These are phyloP conservation scores for Achlya flavicornis DNA, from an alignment of 2,888 invertebrate genomes.

Conservation along the genomic window DNA sequence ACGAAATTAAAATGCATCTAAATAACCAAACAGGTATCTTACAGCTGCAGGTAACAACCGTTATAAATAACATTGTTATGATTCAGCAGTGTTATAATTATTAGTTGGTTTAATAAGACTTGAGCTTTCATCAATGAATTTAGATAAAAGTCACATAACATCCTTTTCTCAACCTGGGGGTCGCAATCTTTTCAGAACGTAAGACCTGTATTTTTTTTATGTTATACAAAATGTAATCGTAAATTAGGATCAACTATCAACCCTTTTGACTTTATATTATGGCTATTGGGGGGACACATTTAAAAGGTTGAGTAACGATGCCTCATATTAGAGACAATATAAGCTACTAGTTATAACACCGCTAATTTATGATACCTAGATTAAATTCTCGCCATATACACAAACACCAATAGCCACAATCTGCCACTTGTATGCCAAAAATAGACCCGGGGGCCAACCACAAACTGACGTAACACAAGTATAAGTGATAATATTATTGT, in stretches of 20 bases:
- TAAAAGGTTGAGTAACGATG: no score
- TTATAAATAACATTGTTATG: background rate
- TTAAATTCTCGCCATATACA: background rate
- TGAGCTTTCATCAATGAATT: background rate
- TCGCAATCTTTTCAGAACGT: no score
- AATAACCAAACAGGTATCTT: background rate
- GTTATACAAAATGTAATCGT: no score
- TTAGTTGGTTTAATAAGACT: background rate
- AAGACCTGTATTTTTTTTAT: no score
- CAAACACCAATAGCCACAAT: background rate
- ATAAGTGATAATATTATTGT: no score
- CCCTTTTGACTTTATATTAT: no score
- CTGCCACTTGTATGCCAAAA: background rate
- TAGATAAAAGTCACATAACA: no score
- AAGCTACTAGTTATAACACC: background rate
- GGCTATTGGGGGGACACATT: no score
- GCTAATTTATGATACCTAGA: background rate
- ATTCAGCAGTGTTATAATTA: background rate
- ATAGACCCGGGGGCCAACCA: background rate
- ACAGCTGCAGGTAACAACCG: slow-evolving; percentile 6
- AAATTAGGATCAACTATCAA: no score
- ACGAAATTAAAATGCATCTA: slow-evolving; percentile 30
- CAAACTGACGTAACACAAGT: no score
- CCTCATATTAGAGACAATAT: background rate
- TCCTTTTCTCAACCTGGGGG: no score